phyloP scores from a whole-genome alignment of 2,888 invertebrate species.

The Mesopsocus fuscifrons region DNA sequence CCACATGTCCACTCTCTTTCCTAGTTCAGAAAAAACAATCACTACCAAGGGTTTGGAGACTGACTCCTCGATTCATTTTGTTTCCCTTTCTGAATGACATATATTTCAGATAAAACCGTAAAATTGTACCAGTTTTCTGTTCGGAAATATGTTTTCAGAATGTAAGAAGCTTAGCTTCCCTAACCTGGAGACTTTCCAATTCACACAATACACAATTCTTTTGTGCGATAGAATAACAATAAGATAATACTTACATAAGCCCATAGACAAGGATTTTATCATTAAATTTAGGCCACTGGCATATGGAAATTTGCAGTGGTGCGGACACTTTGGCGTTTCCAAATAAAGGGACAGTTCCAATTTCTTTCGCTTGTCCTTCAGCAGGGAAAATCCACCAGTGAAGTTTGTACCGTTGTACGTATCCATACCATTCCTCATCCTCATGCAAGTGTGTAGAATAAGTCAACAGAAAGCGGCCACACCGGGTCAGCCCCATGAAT shows the following conservation, averaged over 20 bases:
- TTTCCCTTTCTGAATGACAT: too few species aligned
- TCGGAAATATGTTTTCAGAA: too few species aligned
- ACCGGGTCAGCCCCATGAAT: constrained; percentile 88
- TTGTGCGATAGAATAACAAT: too few species aligned
- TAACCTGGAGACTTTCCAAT: too few species aligned
- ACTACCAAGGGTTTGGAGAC: constrained; percentile 19
- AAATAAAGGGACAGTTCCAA: constrained; percentile 38
- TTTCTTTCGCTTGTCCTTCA: constrained; percentile 31
- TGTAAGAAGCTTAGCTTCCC: too few species aligned
- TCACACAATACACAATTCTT: too few species aligned
- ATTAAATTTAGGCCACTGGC: constrained; percentile 49
- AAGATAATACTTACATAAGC: constrained; percentile 36
- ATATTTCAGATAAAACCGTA: too few species aligned
- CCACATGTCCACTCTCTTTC: constrained; percentile 21
- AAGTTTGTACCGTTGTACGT: constrained; percentile 41
- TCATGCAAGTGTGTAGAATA: constrained; percentile 39
- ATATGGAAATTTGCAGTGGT: constrained; percentile 38
- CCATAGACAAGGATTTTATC: constrained; percentile 47
- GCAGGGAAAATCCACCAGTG: constrained; percentile 46
- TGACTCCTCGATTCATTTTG: too few species aligned
- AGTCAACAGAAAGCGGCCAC: constrained; percentile 80
- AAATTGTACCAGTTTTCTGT: too few species aligned
- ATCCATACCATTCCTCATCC: constrained; percentile 26
- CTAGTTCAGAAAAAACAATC: constrained; percentile 21
- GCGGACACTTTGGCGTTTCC: constrained; percentile 29